Evolutionary conservation across 1,140 invertebrate genomes (phyloP), one percentile per base, ranked within the genome.

Genomic region (Cotesia typhae): DNA sequence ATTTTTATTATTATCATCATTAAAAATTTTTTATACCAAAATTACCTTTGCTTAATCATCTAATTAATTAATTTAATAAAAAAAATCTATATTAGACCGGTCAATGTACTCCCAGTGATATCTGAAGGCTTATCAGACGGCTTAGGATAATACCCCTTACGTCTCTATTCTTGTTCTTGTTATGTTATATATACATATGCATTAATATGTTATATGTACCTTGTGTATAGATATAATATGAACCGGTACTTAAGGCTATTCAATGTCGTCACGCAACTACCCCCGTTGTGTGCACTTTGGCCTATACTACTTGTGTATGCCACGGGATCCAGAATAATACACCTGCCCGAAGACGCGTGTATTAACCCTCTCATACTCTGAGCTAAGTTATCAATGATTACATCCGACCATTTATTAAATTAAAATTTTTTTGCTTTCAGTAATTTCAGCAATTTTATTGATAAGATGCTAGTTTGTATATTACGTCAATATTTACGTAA

Each of bases 221-320:
- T 52, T 52, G 51, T 9, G 9, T 47, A 47, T 7, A 47, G 41
- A 47, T 47, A 47, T 47, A 47, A 47, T 10, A 47, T 10, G 4
- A 9, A 47, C 41, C 10, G 10, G 41, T 47, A 6, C 53, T 20
- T 57, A 14, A 14, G 53, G 9, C 53, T 59, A 36, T 53, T 52
- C 37, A 55, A 53, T 53, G 67, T 68, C 67, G 67, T 68, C 67
- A 68, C 67, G 67, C 67, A 59, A 59, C 67, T 53, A 59, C 55
- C 67, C 67, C 55, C 67, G 53, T 37, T 55, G 55, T 68, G 20
- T 47, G 10, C 41, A 47, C 41, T 47, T 47, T 47, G 41, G 6
- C 41, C 41, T 47, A 6, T 47, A 47, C 41, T 47, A 12, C 14
- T 55, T 12, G 28, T 20, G 14, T 20, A 47, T 47, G 10, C 41